Evolutionary conservation across 2,888 invertebrate genomes (phyloP), one percentile per base, ranked within the genome.

Genomic region (Rhodophaea formosa): DNA sequence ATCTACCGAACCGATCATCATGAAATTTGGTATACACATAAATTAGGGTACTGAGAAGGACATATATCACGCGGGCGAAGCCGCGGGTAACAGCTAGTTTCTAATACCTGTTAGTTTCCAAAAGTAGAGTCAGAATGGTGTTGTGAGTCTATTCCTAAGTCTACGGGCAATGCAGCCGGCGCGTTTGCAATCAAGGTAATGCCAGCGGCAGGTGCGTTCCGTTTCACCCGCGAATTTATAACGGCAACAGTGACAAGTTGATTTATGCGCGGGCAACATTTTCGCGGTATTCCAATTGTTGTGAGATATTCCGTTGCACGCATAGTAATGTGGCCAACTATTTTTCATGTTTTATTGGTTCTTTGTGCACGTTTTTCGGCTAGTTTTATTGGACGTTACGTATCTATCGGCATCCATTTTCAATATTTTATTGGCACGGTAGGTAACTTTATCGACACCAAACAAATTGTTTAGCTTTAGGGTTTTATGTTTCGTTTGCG

Each of bases 231-330:
- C 84, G 84, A 85, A 88, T 88, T 83, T 87, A 88, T 86, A 86
- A 86, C 83, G 68, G 81, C 82, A 80, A 82, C 84, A 87, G 84
- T 82, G 88, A 88, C 88, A 88, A 79, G 73, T 75, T 87, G 87
- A 88, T 88, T 86, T 87, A 88, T 85, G 77, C 78, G 76, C 73
- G 70, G 80, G 74, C 79, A 82, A 75, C 79, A 82, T 82, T 84
- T 79, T 75, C 80, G 75, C 74, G 72, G 72, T 71, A 64, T 71
- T 75, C 76, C 79, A 76, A 80, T 80, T 80, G 82, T 78, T 42
- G 44, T 54, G 80, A 80, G 79, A 79, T 85, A 82, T 85, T 79
- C 77, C 75, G 75, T 69, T 71, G 66, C 79, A 81, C 81, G 82
- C 76, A 76, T 77, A 72, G 71, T 72, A 74, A 77, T 78, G 77